Conservation (phyloP, 1,140 invertebrate genomes). For the Hyles euphorbiae region DNA sequence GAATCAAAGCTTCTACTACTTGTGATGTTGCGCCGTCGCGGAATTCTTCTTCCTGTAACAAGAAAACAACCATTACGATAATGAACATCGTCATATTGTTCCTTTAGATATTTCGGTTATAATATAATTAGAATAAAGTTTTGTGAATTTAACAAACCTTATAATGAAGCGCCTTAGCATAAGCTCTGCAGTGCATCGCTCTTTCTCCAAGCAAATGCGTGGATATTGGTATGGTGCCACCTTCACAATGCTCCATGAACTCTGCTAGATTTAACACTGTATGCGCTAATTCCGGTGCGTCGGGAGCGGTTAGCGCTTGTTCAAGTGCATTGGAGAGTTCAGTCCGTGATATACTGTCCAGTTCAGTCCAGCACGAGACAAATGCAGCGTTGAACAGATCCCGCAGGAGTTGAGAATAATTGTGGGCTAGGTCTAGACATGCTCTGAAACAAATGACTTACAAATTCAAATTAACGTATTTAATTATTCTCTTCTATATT, state of each 20-base stretch:
- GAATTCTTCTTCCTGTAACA: constrained; percentile 92
- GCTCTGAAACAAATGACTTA: constrained; percentile 74
- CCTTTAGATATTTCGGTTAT: too few species aligned
- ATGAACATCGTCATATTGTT: too few species aligned
- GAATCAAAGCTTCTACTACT: constrained; percentile 95
- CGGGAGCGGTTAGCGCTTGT: constrained; percentile 93
- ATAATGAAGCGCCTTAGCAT: constrained; percentile 98
- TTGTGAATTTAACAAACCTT: constrained; percentile 75
- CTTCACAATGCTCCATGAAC: constrained; percentile 99
- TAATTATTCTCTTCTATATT: too few species aligned
- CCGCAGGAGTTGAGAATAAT: constrained; percentile 93
- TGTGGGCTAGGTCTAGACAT: constrained; percentile 94
- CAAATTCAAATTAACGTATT: too few species aligned
- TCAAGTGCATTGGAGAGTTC: constrained; percentile 93
- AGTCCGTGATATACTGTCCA: constrained; percentile 87
- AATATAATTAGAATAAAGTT: background rate
- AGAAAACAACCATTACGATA: background rate
- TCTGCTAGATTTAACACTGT: constrained; percentile 98
- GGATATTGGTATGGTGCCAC: constrained; percentile 94
- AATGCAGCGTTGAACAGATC: constrained; percentile 99
- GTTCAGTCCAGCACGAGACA: constrained; percentile 98
- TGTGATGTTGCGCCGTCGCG: constrained; percentile 80
- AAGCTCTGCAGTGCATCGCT: constrained; percentile 90
- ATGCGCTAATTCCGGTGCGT: constrained; percentile 97
- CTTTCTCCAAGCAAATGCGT: constrained; percentile 87